Evolutionary conservation across 92 coral and sea anemone species (phyloP), one percentile per base, ranked within the genome.

Genomic region (Umimayanthus kanabou): DNA sequence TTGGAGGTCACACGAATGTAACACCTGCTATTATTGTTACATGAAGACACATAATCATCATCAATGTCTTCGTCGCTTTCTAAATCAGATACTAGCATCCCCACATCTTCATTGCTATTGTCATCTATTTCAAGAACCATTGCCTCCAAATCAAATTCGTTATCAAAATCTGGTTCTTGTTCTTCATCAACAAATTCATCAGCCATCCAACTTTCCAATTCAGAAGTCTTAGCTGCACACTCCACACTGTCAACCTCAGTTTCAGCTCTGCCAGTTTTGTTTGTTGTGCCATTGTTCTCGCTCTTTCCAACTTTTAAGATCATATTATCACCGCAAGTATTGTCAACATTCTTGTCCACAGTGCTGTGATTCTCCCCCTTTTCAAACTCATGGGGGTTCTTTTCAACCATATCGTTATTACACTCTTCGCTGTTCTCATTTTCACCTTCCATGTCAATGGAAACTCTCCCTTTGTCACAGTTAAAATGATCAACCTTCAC

Each of bases 1-100:
- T 40, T 83, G 45, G 87, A 83, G 61, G 87, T 83, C 65, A 83
- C 77, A 50, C 87, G 87, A 83, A 9, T 45, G 45, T 83, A 70
- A 6, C 30, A 66, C 45, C 39, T 83, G n/a, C 39, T 49, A 23
- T 43, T 47, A 18, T 29, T 55, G 29, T 29, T 30, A 42, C 28
- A 61, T 70, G 78, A 47, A 29, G 65, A 3, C 18, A 3, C 77
- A 71, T 47, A 22, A 23, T 14, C 23, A 30, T 65, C 85, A 9
- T 57, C 58, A 67, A 33, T 33, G 33, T 33, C 74, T 13, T 66
- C 55, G 7, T 55, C 57, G 30, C 87, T 88, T 23, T 79, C 80
- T 53, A 76, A 10, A 53, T 85, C 81, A 40, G 72, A 75, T 57
- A 85, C 67, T 28, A 80, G 11, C 79, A 57, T 81, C 37, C 80